Conservation (phyloP, 2,888 invertebrate genomes). For the Patella pellucida region DNA sequence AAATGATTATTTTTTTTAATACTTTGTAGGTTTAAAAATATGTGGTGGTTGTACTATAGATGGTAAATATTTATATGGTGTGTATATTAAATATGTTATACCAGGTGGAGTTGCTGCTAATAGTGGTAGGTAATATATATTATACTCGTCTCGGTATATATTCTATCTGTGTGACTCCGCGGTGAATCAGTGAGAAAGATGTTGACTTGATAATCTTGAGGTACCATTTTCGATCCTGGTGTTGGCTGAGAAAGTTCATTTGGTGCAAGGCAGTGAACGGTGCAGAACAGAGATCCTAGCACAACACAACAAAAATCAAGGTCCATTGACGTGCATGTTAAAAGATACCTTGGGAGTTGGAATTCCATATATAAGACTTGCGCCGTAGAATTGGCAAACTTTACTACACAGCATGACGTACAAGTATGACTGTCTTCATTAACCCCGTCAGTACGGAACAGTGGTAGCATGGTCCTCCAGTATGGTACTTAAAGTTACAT, state of each 20-base stretch:
- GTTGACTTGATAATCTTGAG: too few relatives aligned
- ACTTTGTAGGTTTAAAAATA: slow-evolving; percentile 60
- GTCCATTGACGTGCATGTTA: not conserved
- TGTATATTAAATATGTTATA: slow-evolving; percentile 8
- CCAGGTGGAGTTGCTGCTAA: not conserved
- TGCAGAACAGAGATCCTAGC: too few relatives aligned
- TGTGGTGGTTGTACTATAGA: slow-evolving; percentile 62
- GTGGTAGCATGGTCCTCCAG: too few relatives aligned
- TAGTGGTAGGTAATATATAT: slow-evolving; percentile 2
- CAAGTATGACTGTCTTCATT: not conserved
- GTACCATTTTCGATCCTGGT: too few relatives aligned
- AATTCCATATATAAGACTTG: slow-evolving; percentile 2
- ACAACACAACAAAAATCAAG: too few relatives aligned
- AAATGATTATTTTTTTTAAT: not conserved
- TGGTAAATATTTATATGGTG: slow-evolving; percentile 14
- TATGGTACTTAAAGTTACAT: too few relatives aligned
- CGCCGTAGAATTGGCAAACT: not conserved
- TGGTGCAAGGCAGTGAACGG: too few relatives aligned
- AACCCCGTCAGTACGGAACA: not conserved
- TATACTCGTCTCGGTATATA: slow-evolving; percentile 29
- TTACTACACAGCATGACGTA: too few relatives aligned
- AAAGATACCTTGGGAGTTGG: not conserved
- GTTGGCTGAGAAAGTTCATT: too few relatives aligned
- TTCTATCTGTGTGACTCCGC: slow-evolving; percentile 54
- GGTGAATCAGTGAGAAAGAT: too few relatives aligned